Evolutionary conservation across 2,113 vertebrate species (phyloP), one percentile per base, ranked within the genome.

Genomic region (Neodon shergylaensis): DNA sequence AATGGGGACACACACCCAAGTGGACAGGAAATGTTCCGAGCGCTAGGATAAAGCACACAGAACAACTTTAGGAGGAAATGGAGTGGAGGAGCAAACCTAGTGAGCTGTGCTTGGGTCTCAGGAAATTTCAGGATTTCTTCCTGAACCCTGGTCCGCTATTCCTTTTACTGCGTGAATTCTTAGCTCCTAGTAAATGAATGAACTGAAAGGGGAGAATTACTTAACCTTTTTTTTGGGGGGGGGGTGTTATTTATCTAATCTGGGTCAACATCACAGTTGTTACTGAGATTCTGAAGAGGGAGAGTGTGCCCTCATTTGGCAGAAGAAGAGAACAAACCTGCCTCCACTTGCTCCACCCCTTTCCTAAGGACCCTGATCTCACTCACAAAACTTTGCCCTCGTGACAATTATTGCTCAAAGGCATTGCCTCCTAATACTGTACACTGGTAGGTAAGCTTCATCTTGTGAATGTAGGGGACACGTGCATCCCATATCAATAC

Each of bases 121-220:
- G 86, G 42, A 87, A 44, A 87, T 90, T 52, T 79, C n/a, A 96
- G 72, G 61, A 70, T 83, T 65, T 94, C 84, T 66, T 47, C 39
- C 9, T 26, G 54, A 36, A 61, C 65, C 28, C 21, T 5, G 4
- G 91, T 93, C 33, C 49, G 65, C 13, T 74, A 7, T 87, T 91
- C 19, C 65, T 91, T 68, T 77, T 86, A 93, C 13, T 28, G 5
- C n/a, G 31, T 93, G 83, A 94, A 81, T 36, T 72, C 54, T 94
- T 61, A 31, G 66, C 65, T 94, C 22, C 52, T 93, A 70, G 74
- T 24, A 73, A 65, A 89, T 33, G 28, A 86, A 66, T 77, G 70
- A 65, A 84, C 82, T 89, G 24, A 91, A 91, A 85, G 1, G 63
- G 44, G 39, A 83, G 13, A 28, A 47, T 78, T 49, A 70, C 81